Evolutionary conservation across 2,888 invertebrate genomes (phyloP).

Genomic region (Dicyrtomina minuta): DNA sequence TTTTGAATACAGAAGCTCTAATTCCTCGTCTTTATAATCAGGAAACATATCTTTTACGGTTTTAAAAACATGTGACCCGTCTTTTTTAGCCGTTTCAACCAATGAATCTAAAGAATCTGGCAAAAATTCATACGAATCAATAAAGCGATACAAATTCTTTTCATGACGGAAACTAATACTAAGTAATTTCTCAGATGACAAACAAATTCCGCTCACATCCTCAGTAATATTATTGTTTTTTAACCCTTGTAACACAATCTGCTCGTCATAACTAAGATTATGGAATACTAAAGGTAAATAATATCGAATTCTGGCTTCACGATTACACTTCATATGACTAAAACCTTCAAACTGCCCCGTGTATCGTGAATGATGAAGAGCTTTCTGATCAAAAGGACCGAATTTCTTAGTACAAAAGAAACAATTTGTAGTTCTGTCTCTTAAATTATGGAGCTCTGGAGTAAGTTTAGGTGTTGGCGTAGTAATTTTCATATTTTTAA

Average conservation of each 20-base stretch:
- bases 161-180: background rate
- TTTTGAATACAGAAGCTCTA: slow-evolving; percentile 32
- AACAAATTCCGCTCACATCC: slow-evolving; percentile 1
- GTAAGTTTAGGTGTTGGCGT: background rate
- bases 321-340: background rate
- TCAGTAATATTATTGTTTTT: background rate
- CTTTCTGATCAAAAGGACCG: background rate
- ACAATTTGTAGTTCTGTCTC: slow-evolving; percentile 13
- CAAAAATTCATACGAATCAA: slow-evolving; percentile 37
- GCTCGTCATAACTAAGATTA: slow-evolving; percentile 33
- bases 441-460: background rate
- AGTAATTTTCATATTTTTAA: background rate
- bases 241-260: slow-evolving; percentile 28
- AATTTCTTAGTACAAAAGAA: slow-evolving; percentile 26
- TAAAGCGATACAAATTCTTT: slow-evolving; percentile 20
- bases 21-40: background rate
- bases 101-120: slow-evolving; percentile 13
- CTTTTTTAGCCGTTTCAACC: slow-evolving; percentile 18
- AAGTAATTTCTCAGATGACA: background rate
- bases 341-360: background rate
- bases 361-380: slow-evolving; percentile 34
- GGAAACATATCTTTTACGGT: background rate
- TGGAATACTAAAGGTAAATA: slow-evolving; percentile 25
- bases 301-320: background rate
- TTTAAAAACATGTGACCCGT: background rate